phyloP scores from a whole-genome alignment of 53 echinoderm and acorn worm genomes.

The Temnopleurus reevesii region DNA sequence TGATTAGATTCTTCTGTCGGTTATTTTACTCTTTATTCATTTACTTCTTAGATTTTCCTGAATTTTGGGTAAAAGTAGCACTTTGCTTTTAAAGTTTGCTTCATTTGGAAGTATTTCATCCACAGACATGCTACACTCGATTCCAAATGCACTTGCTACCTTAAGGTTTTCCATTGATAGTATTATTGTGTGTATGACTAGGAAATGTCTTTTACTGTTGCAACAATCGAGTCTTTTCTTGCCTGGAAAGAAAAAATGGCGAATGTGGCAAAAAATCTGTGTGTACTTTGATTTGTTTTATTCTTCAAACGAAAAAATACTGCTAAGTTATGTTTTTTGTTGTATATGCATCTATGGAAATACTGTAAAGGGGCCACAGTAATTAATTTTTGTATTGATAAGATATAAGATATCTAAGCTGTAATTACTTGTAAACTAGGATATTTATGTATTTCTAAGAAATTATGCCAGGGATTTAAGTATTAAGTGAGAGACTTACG shows the following conservation, averaged over 20 bases:
- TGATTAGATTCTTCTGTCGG: background rate
- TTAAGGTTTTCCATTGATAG: constrained; percentile 26
- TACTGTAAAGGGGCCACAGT: constrained; percentile 50
- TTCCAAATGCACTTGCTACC: constrained; percentile 30
- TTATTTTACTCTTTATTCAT: background rate
- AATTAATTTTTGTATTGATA: constrained; percentile 53
- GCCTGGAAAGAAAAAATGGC: constrained; percentile 34
- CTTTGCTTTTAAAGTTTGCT: background rate
- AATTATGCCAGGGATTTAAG: constrained; percentile 56
- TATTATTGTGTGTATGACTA: constrained; percentile 37
- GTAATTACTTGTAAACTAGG: constrained; percentile 57
- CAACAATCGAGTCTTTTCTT: constrained; percentile 58
- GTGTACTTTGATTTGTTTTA: background rate
- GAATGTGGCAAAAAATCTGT: constrained; percentile 34
- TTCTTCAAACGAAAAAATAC: background rate
- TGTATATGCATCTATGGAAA: constrained; percentile 58
- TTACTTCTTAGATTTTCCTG: background rate
- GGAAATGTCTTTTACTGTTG: constrained; percentile 49
- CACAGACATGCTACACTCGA: background rate
- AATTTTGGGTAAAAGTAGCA: background rate
- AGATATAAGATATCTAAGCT: constrained; percentile 57
- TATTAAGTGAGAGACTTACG: constrained; percentile 43
- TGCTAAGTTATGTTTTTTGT: constrained; percentile 37
- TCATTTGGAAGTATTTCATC: background rate
- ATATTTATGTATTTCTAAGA: constrained; percentile 58